These are phyloP conservation scores for Oceanodroma leucorhoa DNA, from an alignment of 2,797 vertebrate genomes.

Conservation along the genomic window DNA sequence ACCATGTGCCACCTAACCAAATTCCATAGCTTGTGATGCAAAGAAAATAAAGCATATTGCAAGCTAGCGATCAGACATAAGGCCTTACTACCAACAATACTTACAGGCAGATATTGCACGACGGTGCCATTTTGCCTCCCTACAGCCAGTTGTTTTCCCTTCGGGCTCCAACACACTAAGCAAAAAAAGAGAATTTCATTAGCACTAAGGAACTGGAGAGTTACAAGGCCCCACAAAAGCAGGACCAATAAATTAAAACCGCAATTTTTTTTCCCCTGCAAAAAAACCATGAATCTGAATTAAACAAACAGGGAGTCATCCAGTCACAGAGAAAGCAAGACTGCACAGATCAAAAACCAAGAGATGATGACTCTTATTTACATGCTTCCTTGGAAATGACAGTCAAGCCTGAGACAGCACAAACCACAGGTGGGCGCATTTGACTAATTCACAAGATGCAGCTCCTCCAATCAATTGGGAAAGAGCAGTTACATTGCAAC, in stretches of 20 bases:
- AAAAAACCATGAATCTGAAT: not conserved
- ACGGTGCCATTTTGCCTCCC: conserved; percentile 92
- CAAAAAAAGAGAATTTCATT: not conserved
- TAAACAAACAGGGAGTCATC: not conserved
- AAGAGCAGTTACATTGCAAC: not conserved
- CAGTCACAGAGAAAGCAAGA: not conserved
- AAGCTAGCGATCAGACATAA: not conserved
- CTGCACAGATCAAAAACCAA: not conserved
- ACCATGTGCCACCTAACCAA: not conserved
- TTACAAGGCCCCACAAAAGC: not conserved
- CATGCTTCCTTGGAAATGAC: not conserved
- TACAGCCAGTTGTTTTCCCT: conserved; percentile 94
- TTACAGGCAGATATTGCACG: conserved; percentile 94
- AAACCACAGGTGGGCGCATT: not conserved
- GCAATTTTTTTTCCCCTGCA: fast-evolving
- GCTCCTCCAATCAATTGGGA: not conserved
- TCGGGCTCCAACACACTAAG: conserved; percentile 97
- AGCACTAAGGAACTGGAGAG: not conserved
- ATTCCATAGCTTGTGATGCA: not conserved
- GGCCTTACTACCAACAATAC: conserved; percentile 47
- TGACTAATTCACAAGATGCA: not conserved
- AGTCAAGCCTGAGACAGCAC: not conserved
- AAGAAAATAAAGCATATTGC: not conserved
- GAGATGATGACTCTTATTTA: not conserved
- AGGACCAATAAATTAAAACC: not conserved